Evolutionary conservation across 2,113 vertebrate species (phyloP).

Genomic region (Panthera tigris): DNA sequence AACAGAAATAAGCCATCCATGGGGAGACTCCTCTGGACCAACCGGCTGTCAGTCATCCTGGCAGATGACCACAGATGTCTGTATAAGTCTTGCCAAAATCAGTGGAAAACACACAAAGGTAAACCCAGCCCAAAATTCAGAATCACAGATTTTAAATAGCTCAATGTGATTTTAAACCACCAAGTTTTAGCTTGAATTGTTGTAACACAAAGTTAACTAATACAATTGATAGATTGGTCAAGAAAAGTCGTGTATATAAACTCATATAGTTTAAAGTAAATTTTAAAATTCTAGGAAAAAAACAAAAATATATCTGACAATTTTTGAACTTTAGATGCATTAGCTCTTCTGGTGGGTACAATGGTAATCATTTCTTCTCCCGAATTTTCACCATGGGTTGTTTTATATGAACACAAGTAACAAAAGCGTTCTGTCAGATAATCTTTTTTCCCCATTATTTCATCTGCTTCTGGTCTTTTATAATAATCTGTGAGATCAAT

Average conservation of each 20-base stretch:
- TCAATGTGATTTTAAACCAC: background rate
- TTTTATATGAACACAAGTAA: constrained; percentile 83
- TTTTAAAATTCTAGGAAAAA: background rate
- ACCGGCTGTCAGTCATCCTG: background rate
- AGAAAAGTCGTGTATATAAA: background rate
- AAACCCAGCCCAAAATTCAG: background rate
- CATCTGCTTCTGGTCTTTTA: constrained; percentile 80
- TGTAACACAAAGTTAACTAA: background rate
- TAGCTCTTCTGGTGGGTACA: constrained; percentile 64
- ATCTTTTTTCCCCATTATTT: constrained; percentile 81
- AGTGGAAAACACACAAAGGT: background rate
- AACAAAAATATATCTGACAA: background rate
- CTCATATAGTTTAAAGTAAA: background rate
- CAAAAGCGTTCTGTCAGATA: constrained; percentile 71
- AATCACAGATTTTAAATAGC: background rate
- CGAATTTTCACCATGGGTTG: constrained; percentile 84
- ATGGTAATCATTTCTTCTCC: constrained; percentile 76
- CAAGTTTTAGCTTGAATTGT: background rate
- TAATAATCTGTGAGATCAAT: constrained; percentile 88
- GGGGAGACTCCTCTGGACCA: background rate
- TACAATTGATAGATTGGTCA: background rate
- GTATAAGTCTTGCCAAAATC: background rate
- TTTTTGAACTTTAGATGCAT: constrained; percentile 59
- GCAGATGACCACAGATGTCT: background rate
- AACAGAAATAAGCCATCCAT: background rate